Base-by-base conservation (phyloP, 2,797 vertebrate genomes). In the Setipinna tenuifilis region DNA sequence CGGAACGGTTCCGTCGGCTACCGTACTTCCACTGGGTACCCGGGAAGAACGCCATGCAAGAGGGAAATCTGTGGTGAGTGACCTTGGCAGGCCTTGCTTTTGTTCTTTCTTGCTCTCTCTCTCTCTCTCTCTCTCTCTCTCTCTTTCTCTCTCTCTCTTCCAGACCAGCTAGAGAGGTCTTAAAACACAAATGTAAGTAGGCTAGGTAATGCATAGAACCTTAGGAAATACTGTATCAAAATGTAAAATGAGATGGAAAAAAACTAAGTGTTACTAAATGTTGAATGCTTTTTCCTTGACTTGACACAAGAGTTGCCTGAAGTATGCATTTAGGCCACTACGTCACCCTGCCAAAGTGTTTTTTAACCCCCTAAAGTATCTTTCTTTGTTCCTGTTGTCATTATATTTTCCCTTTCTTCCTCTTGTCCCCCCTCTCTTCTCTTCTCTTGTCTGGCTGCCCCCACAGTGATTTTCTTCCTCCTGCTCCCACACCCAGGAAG, bases 1-100 rank as follows among this genome's bases (percentile, higher is more conserved):
- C 88, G 83, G 94, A 94, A 82, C 86, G 71, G 84, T 94, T 94
- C 88, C 91, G 91, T 41, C 5, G n/a, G 19, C 88, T 91, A 44
- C 90, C 93, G 0, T 93, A 93, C 83, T 89, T 85, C 68, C 85
- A 85, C 25, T 90, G 89, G 88, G 65, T 89, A 48, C 82, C 84
- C 12, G 82, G 71, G 82, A 89, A 86, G 75, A 62, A 82, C 35
- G 12, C 25, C 10, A 14, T 44, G 25, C 46, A 35, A n/a, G 75
- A 83, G 31, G 65, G 41, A 11, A 82, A 54, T 10, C 25, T 87
- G 12, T 35, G 86, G 88, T 88, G 57, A 85, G 82, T 75, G 17
- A 25, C 59, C 25, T 41, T 17, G 1, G 71, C 71, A 78, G 16
- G 31, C 71, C 6, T n/a, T n/a, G n/a, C n/a, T n/a, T n/a, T n/a